Conservation (phyloP, 2,888 invertebrate species). For the Dynastes tityus region DNA sequence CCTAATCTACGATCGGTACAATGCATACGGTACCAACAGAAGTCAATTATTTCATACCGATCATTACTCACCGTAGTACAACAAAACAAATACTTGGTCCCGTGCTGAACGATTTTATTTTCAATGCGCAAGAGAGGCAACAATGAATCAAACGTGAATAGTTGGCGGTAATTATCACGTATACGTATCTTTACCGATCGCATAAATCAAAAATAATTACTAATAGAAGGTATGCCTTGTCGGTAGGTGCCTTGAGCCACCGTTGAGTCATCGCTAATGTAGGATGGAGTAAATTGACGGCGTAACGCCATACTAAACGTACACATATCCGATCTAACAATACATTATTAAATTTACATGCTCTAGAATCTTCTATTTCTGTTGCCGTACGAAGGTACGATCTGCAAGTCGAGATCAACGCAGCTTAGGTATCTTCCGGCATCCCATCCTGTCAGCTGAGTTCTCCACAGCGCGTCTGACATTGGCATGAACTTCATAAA, state of each 20-base stretch:
- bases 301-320: background rate
- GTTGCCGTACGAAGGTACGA: constrained; percentile 37
- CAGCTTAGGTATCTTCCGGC: constrained; percentile 56
- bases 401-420: constrained; percentile 56
- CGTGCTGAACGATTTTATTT: constrained; percentile 20
- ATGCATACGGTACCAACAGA: background rate
- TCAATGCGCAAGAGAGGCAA: background rate
- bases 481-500: constrained; percentile 59
- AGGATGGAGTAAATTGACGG: background rate
- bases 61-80: constrained; percentile 10
- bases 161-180: constrained; percentile 15
- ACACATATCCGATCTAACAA: constrained; percentile 7
- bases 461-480: constrained; percentile 62
- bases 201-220: constrained; percentile 27
- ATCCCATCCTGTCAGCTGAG: constrained; percentile 60
- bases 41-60: constrained; percentile 25
- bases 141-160: constrained; percentile 20
- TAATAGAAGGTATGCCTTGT: background rate
- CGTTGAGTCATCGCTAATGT: constrained; percentile 5
- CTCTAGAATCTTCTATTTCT: constrained; percentile 34
- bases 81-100: constrained; percentile 4
- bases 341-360: background rate
- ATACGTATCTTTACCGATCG: constrained; percentile 6
- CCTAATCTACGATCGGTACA: background rate
- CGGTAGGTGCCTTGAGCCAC: background rate